Conservation (phyloP, 2,797 vertebrate species). For the Sebastes ruberrimus region DNA sequence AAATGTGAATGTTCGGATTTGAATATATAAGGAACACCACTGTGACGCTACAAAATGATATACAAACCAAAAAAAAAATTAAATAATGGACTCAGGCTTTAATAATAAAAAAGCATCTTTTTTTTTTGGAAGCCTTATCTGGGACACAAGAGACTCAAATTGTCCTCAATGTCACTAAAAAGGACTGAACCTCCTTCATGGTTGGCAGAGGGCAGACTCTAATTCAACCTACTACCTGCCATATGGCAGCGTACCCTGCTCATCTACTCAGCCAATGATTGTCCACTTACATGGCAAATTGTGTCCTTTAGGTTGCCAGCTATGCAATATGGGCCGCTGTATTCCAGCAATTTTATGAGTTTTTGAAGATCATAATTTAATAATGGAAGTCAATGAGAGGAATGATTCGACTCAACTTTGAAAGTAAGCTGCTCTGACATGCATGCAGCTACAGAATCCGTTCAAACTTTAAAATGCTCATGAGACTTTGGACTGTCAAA, state of each 20-base stretch:
- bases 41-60: too few species aligned
- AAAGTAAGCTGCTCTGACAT: neutral
- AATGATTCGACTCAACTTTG: neutral
- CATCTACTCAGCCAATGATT: slow-evolving; percentile 19
- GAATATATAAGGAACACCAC: too few species aligned
- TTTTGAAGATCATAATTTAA: neutral
- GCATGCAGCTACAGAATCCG: neutral
- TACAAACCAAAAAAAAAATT: too few species aligned
- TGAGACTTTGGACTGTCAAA: neutral
- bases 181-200: neutral
- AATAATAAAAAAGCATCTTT: neutral
- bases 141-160: neutral
- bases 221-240: slow-evolving; percentile 21
- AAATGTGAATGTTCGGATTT: too few species aligned
- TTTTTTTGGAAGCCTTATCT: neutral
- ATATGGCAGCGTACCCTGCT: slow-evolving; percentile 30
- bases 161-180: neutral
- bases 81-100: too few species aligned
- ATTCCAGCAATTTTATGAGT: neutral
- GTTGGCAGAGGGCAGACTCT: slow-evolving; percentile 3
- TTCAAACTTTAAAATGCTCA: neutral
- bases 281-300: slow-evolving; percentile 25
- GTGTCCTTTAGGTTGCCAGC: slow-evolving; percentile 30
- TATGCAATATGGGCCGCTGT: neutral
- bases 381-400: neutral